These are phyloP conservation scores for Anguilla japonica DNA, from an alignment of 2,113 vertebrate species.

Conservation along the genomic window DNA sequence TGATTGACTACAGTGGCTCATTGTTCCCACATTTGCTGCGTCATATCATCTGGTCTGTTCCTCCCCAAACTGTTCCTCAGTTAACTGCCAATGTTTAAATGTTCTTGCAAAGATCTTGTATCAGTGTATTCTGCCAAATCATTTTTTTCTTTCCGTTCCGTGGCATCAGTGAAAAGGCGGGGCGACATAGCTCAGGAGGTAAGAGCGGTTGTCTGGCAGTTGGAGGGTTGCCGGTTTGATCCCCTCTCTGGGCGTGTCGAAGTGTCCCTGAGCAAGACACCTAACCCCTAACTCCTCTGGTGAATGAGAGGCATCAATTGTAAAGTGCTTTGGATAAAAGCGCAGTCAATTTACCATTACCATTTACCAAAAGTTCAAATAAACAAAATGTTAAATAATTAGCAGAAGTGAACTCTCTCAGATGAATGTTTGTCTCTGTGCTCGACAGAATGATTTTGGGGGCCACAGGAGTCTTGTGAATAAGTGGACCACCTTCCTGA, in stretches of 20 bases:
- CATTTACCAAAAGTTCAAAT: neutral
- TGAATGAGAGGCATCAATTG: too few relatives aligned
- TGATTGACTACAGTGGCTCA: neutral
- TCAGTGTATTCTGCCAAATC: neutral
- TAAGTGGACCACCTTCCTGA: slow-evolving; percentile 98
- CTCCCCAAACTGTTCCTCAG: neutral
- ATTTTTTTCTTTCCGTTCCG: neutral
- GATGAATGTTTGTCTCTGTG: slow-evolving; percentile 30
- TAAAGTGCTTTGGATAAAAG: too few relatives aligned
- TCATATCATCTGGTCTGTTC: neutral
- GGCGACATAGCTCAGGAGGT: too few relatives aligned
- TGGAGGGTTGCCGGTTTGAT: too few relatives aligned
- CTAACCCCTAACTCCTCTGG: too few relatives aligned
- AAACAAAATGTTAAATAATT: neutral
- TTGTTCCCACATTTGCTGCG: neutral
- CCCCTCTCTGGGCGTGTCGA: too few relatives aligned
- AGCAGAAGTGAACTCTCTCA: neutral
- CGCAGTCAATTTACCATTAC: too few relatives aligned
- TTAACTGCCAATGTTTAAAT: neutral
- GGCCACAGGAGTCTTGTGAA: slow-evolving; percentile 97
- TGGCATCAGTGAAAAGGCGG: neutral
- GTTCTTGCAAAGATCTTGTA: neutral
- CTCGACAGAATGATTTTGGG: slow-evolving; percentile 90
- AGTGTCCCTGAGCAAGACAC: too few relatives aligned
- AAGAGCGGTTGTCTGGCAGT: too few relatives aligned